These are phyloP conservation scores for Leucophenga maculata DNA, from an alignment of 2,888 invertebrate species.

Conservation along the genomic window DNA sequence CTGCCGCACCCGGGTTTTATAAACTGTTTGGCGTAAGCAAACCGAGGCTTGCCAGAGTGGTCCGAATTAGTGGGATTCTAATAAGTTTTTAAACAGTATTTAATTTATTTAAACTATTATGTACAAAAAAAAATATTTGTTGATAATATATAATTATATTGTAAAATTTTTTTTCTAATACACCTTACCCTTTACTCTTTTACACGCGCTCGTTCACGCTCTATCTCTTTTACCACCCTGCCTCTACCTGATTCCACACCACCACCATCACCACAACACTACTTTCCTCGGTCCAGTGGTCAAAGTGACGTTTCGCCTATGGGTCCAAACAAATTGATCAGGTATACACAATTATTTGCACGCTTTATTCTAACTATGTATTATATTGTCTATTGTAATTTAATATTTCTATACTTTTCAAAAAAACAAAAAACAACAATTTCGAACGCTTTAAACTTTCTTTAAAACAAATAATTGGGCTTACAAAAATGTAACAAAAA, in stretches of 20 bases:
- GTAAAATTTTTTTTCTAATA: constrained; percentile 40
- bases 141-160: constrained; percentile 32
- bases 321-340: constrained; percentile 74
- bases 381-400: constrained; percentile 22
- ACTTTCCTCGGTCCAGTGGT: constrained; percentile 61
- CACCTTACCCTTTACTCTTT: constrained; percentile 38
- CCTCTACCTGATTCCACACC: constrained; percentile 47
- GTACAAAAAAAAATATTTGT: neutral
- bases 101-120: too few species aligned
- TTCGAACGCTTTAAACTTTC: neutral
- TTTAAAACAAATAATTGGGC: constrained; percentile 44
- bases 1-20: too few species aligned
- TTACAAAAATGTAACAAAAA: constrained; percentile 43
- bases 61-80: too few species aligned
- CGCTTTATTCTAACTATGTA: constrained; percentile 43
- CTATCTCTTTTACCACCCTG: constrained; percentile 40
- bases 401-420: constrained; percentile 37
- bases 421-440: neutral
- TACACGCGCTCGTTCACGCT: constrained; percentile 32
- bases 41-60: too few species aligned
- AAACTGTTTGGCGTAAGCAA: too few species aligned
- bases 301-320: constrained; percentile 72
- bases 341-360: constrained; percentile 67
- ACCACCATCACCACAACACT: neutral
- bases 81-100: neutral